Base-by-base conservation (phyloP, 2,888 invertebrate genomes). In the Taphrorychus bicolor region DNA sequence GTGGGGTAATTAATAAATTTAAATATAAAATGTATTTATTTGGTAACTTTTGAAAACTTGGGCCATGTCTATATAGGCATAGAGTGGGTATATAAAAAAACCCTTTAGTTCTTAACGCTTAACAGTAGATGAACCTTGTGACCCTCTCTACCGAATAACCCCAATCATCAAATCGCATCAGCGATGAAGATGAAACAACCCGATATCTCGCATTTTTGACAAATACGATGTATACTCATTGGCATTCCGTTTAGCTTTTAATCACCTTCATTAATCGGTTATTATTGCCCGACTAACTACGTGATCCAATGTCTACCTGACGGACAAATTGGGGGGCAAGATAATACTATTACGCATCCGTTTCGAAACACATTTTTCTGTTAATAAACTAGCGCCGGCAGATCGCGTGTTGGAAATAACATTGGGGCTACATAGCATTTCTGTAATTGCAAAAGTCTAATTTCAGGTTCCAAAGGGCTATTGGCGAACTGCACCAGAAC, bases 1-100 rank as follows among this genome's bases (percentile, higher is more conserved):
- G 73, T 75, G 73, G 69, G 74, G 76, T 78, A 76, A 78, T 77
- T 75, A 76, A 77, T 77, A 77, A 76, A 77, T 78, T 79, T 79
- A 72, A 76, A 77, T 78, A 78, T 75, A 76, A 76, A 77, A 76
- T 59, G 75, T 73, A 76, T 77, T 78, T 77, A 77, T 76, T 75
- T 73, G 17, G 45, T 22, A 51, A 51, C 51, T 51, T 18, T 51
- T 21, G 51, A 51, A 51, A 51, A 21, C n/a, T 51, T 18, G 18
- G 18, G 21, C 9, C n/a, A 19, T 7, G 7, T 9, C 32, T 2
- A 3, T 32, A 32, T 5, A 32, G 9, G 32, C 11, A 9, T 32
- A 9, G 32, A 32, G n/a, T n/a, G n/a, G n/a, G n/a, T n/a, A n/a
- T n/a, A n/a, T n/a, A n/a, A n/a, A n/a, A n/a, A n/a, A n/a, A n/a